A percentile compares a stretch with the other conserved stretches of the same genome.
Conservation (phyloP, 2,888 invertebrate species). For the Monopis laevigella region DNA sequence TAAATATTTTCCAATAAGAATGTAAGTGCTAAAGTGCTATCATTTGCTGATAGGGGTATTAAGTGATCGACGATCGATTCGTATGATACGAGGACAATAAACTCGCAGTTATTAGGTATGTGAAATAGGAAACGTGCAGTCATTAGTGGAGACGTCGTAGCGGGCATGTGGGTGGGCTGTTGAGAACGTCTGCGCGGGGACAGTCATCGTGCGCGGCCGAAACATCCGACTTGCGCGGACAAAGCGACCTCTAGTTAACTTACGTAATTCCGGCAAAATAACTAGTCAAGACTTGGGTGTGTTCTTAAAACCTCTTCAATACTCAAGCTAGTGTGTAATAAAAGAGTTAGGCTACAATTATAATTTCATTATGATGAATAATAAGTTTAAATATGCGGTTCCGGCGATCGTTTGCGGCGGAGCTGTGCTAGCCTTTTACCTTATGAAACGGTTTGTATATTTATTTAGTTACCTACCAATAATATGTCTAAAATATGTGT, state of each 20-base stretch:
- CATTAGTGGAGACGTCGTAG: no score
- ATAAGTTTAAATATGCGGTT: constrained; percentile 59
- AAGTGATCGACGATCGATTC: no score
- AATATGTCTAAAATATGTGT: no score
- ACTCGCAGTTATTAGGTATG: no score
- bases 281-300: constrained; percentile 53
- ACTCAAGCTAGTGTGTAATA: not conserved
- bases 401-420: constrained; percentile 62
- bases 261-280: constrained; percentile 60
- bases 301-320: constrained; percentile 34
- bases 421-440: constrained; percentile 61
- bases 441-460: constrained; percentile 62
- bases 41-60: no score
- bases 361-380: constrained; percentile 25
- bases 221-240: constrained; percentile 64
- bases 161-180: not conserved
- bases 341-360: not conserved
- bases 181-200: constrained; percentile 25
- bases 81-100: no score
- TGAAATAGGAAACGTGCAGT: no score
- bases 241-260: constrained; percentile 52
- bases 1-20: no score
- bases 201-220: constrained; percentile 49
- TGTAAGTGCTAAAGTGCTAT: no score
- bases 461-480: constrained; percentile 1